Evolutionary conservation across 2,113 vertebrate species (phyloP).

Genomic region (Saimiri boliviensis): DNA sequence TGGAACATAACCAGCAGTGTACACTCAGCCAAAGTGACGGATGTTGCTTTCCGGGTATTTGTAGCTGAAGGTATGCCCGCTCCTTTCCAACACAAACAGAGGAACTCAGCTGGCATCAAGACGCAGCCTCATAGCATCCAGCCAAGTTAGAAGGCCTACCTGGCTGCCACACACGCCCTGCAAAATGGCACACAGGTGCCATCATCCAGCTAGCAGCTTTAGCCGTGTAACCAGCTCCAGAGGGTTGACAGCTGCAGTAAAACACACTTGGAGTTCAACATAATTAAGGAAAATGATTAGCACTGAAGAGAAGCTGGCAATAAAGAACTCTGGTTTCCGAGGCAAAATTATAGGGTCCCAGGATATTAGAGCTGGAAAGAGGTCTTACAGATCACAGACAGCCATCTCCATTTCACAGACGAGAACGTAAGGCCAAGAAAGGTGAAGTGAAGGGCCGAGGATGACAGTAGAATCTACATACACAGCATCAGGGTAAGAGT

Average conservation of each 20-base stretch:
- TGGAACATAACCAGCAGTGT: background rate
- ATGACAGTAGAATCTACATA: background rate
- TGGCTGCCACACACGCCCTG: background rate
- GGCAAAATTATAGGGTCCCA: background rate
- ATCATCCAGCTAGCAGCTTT: background rate
- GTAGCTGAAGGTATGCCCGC: background rate
- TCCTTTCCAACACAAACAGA: constrained; percentile 36
- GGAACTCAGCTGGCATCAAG: background rate
- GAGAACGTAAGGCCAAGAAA: background rate
- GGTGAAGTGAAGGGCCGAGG: background rate
- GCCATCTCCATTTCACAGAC: background rate
- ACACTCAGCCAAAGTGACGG: background rate
- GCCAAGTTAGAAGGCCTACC: background rate
- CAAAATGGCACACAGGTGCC: constrained; percentile 38
- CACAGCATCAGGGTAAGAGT: fast-evolving
- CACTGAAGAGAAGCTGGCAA: background rate
- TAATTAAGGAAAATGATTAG: constrained; percentile 22
- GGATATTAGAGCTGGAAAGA: background rate
- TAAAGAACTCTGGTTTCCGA: background rate
- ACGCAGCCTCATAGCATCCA: background rate
- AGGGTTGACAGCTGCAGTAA: background rate
- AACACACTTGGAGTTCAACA: background rate
- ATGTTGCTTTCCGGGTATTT: background rate
- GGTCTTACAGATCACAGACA: background rate
- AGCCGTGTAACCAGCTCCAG: background rate